Evolutionary conservation across 2,888 invertebrate genomes (phyloP), one percentile per base, ranked within the genome.

Genomic region (Apantesis nais): DNA sequence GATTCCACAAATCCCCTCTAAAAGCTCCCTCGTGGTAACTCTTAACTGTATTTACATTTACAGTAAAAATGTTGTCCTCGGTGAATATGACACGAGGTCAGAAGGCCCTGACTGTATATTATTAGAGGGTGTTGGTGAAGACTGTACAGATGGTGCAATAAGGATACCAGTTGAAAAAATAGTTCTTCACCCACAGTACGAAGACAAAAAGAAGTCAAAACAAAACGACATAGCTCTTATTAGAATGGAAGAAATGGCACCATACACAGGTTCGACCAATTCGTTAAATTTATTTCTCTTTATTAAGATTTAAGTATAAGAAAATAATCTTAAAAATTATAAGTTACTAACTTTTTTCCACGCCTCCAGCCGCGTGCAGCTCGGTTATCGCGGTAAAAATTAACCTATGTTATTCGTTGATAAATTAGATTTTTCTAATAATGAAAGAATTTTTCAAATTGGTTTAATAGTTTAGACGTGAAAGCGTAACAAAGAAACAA

Each of bases 11-110:
- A n/a, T n/a, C n/a, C n/a, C n/a, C n/a, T n/a, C n/a, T n/a, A n/a
- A n/a, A 22, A 2, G n/a, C 8, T 12, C 0, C 1, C 2, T 11
- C n/a, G 4, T 1, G 22, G 11, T 0, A n/a, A 3, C n/a, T n/a
- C 3, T 52, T 4, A 22, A 22, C 22, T 8, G 7, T 60, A 8
- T 16, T n/a, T 25, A 25, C 11, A n/a, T 37, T 62, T 62, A 22
- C 62, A 62, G 34, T 3, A 62, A 34, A 34, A 62, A 62, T 62
- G 14, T 52, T 12, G 16, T 48, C 34, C 34, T 31, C 29, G 31
- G 22, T 34, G 60, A 61, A 31, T 61, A 61, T 34, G 60, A 61
- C 34, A 29, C 29, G 31, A 61, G 34, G 11, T 8, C 31, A 19
- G 60, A 61, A 31, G 60, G 60, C 7, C 60, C 60, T 34, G 60